Evolutionary conservation across 1,140 invertebrate genomes (phyloP).

Genomic region (Oncopeltus fasciatus): DNA sequence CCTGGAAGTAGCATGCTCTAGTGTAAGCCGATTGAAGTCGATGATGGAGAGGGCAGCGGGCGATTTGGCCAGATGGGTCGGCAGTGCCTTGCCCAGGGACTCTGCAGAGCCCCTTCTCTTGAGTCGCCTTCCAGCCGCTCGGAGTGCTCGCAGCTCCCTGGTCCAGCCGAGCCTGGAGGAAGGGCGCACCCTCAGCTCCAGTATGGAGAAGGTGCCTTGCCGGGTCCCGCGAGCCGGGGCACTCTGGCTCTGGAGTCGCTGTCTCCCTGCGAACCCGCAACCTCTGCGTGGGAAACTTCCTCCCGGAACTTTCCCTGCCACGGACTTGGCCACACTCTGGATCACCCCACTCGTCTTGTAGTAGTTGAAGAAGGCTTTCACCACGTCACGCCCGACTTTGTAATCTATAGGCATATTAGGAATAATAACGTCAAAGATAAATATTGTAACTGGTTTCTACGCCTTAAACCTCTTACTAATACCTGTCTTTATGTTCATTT

Average conservation of each 20-base stretch:
- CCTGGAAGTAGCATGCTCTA: no score
- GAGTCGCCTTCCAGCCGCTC: background rate
- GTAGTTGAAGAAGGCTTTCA: slow-evolving; percentile 61
- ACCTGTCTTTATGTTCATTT: no score
- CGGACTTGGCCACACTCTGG: slow-evolving; percentile 1
- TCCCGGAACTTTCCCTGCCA: background rate
- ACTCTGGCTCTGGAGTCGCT: background rate
- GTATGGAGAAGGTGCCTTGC: background rate
- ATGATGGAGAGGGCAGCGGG: slow-evolving; percentile 51
- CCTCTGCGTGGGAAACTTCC: background rate
- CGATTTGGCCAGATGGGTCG: slow-evolving; percentile 23
- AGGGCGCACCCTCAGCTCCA: background rate
- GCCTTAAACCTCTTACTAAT: no score
- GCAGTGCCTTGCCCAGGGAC: slow-evolving; percentile 2
- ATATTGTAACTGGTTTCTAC: no score
- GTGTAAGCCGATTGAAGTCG: slow-evolving; percentile 53
- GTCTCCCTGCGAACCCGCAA: background rate
- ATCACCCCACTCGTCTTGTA: slow-evolving; percentile 55
- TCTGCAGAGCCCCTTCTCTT: background rate
- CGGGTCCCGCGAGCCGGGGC: background rate
- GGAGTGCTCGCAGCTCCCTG: background rate
- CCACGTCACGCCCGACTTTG: slow-evolving; percentile 60
- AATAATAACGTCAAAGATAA: no score
- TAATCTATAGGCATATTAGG: no score
- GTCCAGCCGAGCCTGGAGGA: background rate